phyloP scores from a whole-genome alignment of 2,113 vertebrate species.

The Neopipo cinnamomea region DNA sequence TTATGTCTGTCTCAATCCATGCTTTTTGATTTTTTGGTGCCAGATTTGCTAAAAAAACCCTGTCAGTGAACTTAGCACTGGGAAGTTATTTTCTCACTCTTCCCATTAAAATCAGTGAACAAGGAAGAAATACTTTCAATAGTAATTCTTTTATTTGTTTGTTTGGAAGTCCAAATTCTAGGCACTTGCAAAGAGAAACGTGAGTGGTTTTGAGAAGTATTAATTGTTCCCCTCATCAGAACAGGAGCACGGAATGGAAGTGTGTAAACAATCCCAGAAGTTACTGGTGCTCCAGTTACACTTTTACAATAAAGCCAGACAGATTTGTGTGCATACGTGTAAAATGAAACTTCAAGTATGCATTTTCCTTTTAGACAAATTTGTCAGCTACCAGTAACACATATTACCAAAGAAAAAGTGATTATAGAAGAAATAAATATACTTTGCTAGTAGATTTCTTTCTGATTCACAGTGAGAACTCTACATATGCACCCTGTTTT shows the following conservation, averaged over 20 bases:
- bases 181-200: background rate
- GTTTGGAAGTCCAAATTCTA: background rate
- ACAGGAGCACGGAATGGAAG: background rate
- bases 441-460: background rate
- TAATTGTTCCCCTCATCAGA: background rate
- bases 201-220: background rate
- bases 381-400: background rate
- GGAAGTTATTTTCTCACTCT: background rate
- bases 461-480: background rate
- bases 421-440: background rate
- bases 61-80: background rate
- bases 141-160: background rate
- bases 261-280: background rate
- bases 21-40: background rate
- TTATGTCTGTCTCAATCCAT: background rate
- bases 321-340: background rate
- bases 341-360: background rate
- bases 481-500: background rate
- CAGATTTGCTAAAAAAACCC: background rate
- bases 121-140: background rate
- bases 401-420: background rate
- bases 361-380: background rate
- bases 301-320: background rate
- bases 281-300: background rate
- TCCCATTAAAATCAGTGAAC: background rate